Conservation (phyloP, 2,797 vertebrate species). For the Coendou prehensilis region DNA sequence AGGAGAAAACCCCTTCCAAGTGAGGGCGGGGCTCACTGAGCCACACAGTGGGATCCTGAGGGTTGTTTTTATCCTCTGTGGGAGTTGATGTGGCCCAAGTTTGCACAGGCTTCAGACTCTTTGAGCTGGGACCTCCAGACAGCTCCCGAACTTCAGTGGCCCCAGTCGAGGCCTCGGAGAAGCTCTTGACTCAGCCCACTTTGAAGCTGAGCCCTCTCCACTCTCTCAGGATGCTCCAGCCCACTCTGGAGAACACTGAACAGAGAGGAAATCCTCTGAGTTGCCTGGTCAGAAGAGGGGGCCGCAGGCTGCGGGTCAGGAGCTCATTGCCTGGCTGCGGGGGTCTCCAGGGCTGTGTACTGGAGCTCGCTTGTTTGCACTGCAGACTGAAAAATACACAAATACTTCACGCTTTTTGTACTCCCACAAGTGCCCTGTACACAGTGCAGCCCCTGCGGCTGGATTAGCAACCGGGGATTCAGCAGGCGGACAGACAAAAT, state of each 20-base stretch:
- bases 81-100: conserved; percentile 47
- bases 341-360: conserved; percentile 84
- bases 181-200: neutral
- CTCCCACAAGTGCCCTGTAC: conserved; percentile 93
- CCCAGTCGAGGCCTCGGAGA: neutral
- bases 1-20: neutral
- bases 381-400: conserved; percentile 94
- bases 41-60: neutral
- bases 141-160: neutral
- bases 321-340: conserved; percentile 55
- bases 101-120: conserved; percentile 27
- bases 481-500: conserved; percentile 86
- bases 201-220: neutral
- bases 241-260: neutral
- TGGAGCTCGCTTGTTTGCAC: conserved; percentile 93
- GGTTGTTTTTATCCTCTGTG: neutral
- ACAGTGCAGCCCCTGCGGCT: conserved; percentile 91
- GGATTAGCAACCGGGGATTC: conserved; percentile 89
- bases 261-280: neutral
- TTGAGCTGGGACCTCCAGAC: neutral
- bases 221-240: neutral
- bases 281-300: conserved; percentile 24
- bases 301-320: conserved; percentile 48
- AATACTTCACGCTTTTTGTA: conserved; percentile 95
- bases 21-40: neutral